These are phyloP conservation scores for Myrmecophaga tridactyla DNA, from an alignment of 2,113 vertebrate species.

Conservation along the genomic window DNA sequence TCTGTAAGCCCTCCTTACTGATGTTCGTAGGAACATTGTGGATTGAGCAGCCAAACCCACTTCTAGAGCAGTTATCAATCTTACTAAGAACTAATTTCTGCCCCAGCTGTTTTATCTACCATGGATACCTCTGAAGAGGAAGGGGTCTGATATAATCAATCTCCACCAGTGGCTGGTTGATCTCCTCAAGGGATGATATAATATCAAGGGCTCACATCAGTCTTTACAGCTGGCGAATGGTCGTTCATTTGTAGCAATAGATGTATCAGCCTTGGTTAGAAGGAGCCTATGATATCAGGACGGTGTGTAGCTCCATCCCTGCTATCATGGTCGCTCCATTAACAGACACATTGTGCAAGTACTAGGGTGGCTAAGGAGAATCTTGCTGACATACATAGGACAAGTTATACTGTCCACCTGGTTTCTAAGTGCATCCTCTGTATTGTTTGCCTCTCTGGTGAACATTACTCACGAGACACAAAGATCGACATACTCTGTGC, in stretches of 20 bases:
- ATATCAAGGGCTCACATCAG: background rate
- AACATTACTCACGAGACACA: background rate
- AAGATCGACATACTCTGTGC: background rate
- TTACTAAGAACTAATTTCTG: background rate
- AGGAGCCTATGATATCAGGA: background rate
- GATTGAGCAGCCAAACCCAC: background rate
- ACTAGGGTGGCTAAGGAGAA: background rate
- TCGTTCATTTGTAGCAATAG: background rate
- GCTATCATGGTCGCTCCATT: background rate
- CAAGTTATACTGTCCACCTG: background rate
- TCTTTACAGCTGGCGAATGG: background rate
- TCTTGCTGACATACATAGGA: background rate
- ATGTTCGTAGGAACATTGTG: background rate
- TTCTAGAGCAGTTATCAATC: background rate
- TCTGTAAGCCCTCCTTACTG: background rate
- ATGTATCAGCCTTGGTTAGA: background rate
- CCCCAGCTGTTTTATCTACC: too few relatives aligned
- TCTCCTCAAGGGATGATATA: background rate
- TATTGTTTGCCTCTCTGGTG: background rate
- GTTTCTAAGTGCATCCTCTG: background rate
- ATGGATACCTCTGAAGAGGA: background rate
- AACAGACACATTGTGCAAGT: background rate
- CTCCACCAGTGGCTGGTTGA: background rate
- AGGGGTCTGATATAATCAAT: background rate
- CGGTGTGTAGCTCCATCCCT: background rate